phyloP scores from a whole-genome alignment of 2,113 vertebrate species.

The Anser cygnoides region DNA sequence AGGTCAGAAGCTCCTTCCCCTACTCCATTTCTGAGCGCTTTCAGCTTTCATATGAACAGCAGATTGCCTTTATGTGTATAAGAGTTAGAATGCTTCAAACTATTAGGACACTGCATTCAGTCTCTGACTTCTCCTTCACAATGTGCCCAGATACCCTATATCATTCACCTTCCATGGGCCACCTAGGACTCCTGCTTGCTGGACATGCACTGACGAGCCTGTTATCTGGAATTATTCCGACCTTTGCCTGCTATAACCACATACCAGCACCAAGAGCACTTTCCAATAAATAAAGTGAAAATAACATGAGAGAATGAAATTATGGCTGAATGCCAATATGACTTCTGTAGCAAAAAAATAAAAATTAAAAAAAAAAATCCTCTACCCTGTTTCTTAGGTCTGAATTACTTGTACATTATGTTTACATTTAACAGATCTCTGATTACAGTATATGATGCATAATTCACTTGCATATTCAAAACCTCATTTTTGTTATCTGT shows the following conservation, averaged over 20 bases:
- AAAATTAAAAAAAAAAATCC: too few relatives aligned
- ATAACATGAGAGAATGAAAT: background rate
- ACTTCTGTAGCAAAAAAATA: background rate
- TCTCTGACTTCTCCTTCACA: background rate
- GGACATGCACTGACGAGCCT: fast-evolving
- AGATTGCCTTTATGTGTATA: background rate
- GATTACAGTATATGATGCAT: background rate
- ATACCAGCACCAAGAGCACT: background rate
- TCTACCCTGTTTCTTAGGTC: background rate
- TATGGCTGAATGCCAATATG: background rate
- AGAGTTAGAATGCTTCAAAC: background rate
- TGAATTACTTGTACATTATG: background rate
- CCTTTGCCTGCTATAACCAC: background rate
- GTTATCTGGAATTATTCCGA: background rate
- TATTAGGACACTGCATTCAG: background rate
- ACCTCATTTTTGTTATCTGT: background rate
- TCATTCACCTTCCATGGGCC: background rate
- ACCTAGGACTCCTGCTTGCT: background rate
- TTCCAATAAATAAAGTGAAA: background rate
- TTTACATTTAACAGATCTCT: background rate
- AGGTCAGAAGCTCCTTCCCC: background rate
- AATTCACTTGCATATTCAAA: background rate
- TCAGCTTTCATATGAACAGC: background rate
- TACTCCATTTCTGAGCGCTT: background rate
- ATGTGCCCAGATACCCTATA: background rate